Conservation (phyloP, 2,113 vertebrate species). For the Poeciliopsis occidentalis region DNA sequence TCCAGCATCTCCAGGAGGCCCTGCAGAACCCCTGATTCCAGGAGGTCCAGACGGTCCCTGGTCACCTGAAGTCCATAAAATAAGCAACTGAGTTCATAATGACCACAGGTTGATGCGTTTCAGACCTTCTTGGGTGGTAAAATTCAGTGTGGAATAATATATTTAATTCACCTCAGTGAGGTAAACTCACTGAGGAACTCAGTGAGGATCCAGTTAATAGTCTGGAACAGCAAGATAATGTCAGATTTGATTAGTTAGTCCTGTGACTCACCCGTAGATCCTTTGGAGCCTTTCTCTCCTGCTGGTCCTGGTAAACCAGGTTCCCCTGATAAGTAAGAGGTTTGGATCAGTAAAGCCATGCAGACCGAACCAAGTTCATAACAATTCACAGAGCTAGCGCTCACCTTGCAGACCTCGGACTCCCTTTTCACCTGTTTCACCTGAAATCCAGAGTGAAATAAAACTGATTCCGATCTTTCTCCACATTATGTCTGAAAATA, state of each 20-base stretch:
- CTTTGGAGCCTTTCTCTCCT: slow-evolving; percentile 90
- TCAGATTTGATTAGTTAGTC: not conserved
- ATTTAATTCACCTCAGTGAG: slow-evolving; percentile 69
- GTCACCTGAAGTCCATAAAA: slow-evolving; percentile 82
- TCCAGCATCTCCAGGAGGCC: slow-evolving; percentile 87
- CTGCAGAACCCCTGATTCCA: slow-evolving; percentile 86
- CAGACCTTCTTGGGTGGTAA: not conserved
- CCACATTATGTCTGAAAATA: not conserved
- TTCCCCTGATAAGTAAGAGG: slow-evolving; percentile 80
- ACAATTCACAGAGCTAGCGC: slow-evolving; percentile 51
- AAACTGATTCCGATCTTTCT: slow-evolving; percentile 11
- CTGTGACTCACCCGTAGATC: slow-evolving; percentile 83
- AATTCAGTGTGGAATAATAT: not conserved
- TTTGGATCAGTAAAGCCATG: slow-evolving; percentile 2
- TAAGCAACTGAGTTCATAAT: not conserved
- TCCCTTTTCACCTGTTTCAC: slow-evolving; percentile 91
- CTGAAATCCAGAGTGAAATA: slow-evolving; percentile 67
- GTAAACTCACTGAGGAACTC: too few species aligned
- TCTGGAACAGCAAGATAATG: not conserved
- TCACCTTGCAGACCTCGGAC: slow-evolving; percentile 88
- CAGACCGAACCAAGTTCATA: not conserved
- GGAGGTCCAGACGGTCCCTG: slow-evolving; percentile 86
- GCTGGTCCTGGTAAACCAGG: slow-evolving; percentile 82
- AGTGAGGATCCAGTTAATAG: not conserved
- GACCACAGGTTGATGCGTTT: not conserved